Evolutionary conservation across 2,888 invertebrate genomes (phyloP).

Genomic region (Caenorhabditis doughertyi): DNA sequence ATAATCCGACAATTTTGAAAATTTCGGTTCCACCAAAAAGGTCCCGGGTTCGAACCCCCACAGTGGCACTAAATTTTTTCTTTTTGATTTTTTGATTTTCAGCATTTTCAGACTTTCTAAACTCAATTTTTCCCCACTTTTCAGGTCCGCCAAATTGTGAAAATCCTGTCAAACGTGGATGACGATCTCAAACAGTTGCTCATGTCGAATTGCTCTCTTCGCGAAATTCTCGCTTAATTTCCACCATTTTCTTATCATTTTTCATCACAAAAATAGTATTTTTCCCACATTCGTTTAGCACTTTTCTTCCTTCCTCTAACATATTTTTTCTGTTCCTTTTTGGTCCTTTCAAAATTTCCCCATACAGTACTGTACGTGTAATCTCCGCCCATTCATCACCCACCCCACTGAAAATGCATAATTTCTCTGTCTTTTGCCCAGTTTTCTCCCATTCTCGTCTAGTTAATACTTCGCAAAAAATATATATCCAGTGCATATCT

Average conservation of each 20-base stretch:
- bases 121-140: too few relatives aligned
- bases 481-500: too few relatives aligned
- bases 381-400: not conserved
- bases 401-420: not conserved
- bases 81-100: not conserved
- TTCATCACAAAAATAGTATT: not conserved
- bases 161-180: constrained; percentile 77
- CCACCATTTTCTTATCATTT: constrained; percentile 11
- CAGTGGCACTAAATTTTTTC: not conserved
- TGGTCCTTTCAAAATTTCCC: too few relatives aligned
- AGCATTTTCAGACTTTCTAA: too few relatives aligned
- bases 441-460: too few relatives aligned
- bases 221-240: constrained; percentile 68
- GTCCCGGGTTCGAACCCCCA: too few relatives aligned
- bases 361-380: too few relatives aligned
- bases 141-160: constrained; percentile 72
- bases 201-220: constrained; percentile 79
- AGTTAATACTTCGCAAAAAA: too few relatives aligned
- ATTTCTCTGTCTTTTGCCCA: not conserved
- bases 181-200: constrained; percentile 80
- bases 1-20: too few relatives aligned
- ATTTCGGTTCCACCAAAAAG: too few relatives aligned
- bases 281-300: not conserved
- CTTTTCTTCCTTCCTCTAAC: not conserved
- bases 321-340: constrained; percentile 2